Conservation (phyloP, 2,113 vertebrate species). For the Amblyopsis rosae region DNA sequence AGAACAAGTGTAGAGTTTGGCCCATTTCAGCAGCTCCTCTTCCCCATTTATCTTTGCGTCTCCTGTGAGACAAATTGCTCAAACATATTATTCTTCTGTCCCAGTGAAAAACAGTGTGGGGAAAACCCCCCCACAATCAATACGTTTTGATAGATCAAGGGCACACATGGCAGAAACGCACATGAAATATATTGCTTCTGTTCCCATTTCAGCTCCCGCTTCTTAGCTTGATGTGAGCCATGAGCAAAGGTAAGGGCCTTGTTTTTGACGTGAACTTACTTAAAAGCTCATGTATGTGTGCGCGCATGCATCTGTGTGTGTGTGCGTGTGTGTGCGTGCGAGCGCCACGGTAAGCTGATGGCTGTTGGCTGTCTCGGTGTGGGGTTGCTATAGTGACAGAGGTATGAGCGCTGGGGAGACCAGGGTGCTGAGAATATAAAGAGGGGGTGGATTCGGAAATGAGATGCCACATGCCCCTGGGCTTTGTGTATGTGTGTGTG, state of each 20-base stretch:
- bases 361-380: slow-evolving; percentile 42
- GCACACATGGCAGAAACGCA: slow-evolving; percentile 13
- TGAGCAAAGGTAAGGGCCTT: slow-evolving; percentile 66
- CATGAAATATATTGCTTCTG: slow-evolving; percentile 34
- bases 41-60: slow-evolving; percentile 25
- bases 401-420: slow-evolving; percentile 60
- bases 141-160: slow-evolving; percentile 30
- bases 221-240: slow-evolving; percentile 59
- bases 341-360: slow-evolving; percentile 50
- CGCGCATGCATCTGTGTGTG: slow-evolving; percentile 4
- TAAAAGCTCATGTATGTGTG: background rate
- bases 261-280: background rate
- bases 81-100: slow-evolving; percentile 30
- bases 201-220: slow-evolving; percentile 62
- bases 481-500: slow-evolving; percentile 35
- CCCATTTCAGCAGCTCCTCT: slow-evolving; percentile 32
- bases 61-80: slow-evolving; percentile 37
- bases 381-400: slow-evolving; percentile 69
- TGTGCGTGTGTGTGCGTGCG: slow-evolving; percentile 9
- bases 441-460: slow-evolving; percentile 70
- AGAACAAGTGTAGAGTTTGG: slow-evolving; percentile 3
- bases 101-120: slow-evolving; percentile 11
- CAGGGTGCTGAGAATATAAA: slow-evolving; percentile 49
- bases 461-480: slow-evolving; percentile 50
- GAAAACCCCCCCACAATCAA: slow-evolving; percentile 1